phyloP scores from a whole-genome alignment of 2,113 vertebrate genomes.

The Catharus minimus region DNA sequence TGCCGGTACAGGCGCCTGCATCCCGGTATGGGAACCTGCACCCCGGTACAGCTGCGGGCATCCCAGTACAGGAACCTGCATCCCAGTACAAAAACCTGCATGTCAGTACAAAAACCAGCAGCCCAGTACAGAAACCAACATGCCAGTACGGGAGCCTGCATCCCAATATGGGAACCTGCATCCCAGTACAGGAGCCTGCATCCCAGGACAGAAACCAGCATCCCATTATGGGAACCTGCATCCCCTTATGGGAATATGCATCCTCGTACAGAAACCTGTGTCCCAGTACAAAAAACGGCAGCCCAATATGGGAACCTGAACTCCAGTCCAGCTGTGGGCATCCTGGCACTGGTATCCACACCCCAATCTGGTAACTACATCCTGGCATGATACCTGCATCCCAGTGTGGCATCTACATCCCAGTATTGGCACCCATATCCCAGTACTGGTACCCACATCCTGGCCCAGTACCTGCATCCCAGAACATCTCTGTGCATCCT shows the following conservation, averaged over 20 bases:
- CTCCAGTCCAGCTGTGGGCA: fast-evolving
- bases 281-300: fast-evolving
- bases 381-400: background rate
- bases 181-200: background rate
- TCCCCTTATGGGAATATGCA: fast-evolving
- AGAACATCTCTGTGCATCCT: background rate
- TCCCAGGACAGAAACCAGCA: background rate
- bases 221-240: fast-evolving
- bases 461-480: background rate
- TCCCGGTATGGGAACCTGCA: background rate
- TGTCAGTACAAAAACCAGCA: fast-evolving
- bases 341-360: fast-evolving
- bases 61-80: background rate
- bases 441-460: background rate
- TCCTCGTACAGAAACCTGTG: background rate
- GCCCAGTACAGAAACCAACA: background rate
- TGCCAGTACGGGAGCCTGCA: fast-evolving
- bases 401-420: too few relatives aligned
- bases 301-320: fast-evolving
- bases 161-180: background rate
- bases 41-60: background rate
- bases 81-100: background rate
- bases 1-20: background rate
- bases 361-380: fast-evolving
- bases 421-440: background rate